A percentile compares a stretch with the other conserved stretches of the same genome.
Evolutionary conservation across 2,113 vertebrate genomes (phyloP).

Genomic region (Cebidichthys violaceus): DNA sequence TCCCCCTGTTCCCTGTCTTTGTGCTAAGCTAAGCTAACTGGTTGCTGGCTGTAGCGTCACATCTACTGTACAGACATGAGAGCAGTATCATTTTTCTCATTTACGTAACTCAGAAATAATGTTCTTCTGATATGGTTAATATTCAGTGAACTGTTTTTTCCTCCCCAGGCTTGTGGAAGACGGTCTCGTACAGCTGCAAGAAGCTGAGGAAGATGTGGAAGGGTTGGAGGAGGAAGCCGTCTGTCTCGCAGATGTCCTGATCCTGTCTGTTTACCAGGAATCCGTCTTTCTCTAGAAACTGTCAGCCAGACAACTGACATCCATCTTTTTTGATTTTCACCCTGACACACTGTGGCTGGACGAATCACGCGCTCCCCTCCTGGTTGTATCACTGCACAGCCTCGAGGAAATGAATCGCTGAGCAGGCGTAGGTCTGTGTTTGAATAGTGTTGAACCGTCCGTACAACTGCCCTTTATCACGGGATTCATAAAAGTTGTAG

Average conservation of each 20-base stretch:
- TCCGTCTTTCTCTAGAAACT: neutral
- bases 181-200: conserved; percentile 88
- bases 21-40: conserved; percentile 8
- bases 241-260: conserved; percentile 69
- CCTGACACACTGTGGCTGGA: conserved; percentile 11
- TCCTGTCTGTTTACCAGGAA: conserved; percentile 14
- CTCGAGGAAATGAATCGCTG: neutral
- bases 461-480: conserved; percentile 38
- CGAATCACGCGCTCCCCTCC: conserved; percentile 10
- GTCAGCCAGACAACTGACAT: neutral
- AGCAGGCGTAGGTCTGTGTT: conserved; percentile 12
- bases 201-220: conserved; percentile 95
- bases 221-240: conserved; percentile 87
- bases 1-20: neutral
- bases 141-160: neutral
- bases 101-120: too few species aligned
- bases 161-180: conserved; percentile 89
- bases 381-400: conserved; percentile 18
- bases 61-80: neutral
- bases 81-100: neutral
- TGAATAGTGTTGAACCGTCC: conserved; percentile 14
- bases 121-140: neutral
- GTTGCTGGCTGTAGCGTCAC: neutral
- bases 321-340: conserved; percentile 4
- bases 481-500: conserved; percentile 11